Evolutionary conservation across 2,113 vertebrate species (phyloP).

Genomic region (Hemicordylus capensis): DNA sequence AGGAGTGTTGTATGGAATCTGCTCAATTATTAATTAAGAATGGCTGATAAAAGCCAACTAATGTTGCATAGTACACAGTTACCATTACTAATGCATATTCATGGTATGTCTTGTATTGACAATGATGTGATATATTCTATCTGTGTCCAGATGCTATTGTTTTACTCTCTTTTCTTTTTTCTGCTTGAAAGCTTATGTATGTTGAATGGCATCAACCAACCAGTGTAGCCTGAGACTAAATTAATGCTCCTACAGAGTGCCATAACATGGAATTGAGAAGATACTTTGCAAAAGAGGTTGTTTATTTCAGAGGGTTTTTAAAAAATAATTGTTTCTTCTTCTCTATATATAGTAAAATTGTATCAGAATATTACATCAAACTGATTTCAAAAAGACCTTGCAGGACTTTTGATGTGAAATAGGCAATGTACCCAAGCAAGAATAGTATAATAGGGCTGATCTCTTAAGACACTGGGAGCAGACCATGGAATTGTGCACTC

Average conservation of each 20-base stretch:
- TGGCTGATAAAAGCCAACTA: slow-evolving; percentile 50
- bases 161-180: neutral
- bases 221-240: slow-evolving; percentile 26
- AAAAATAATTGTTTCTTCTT: neutral
- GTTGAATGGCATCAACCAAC: slow-evolving; percentile 15
- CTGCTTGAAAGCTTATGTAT: slow-evolving; percentile 37
- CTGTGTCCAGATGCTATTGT: slow-evolving; percentile 38
- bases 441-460: neutral
- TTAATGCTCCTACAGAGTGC: slow-evolving; percentile 10
- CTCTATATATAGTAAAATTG: neutral
- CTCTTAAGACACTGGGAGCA: neutral
- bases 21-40: slow-evolving; percentile 75
- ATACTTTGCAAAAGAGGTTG: neutral
- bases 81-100: slow-evolving; percentile 41
- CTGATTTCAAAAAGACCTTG: neutral
- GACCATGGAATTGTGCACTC: too few relatives aligned
- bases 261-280: slow-evolving; percentile 6
- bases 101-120: slow-evolving; percentile 22
- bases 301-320: neutral
- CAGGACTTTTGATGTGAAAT: neutral
- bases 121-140: slow-evolving; percentile 18
- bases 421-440: too few relatives aligned
- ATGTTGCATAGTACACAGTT: slow-evolving; percentile 35
- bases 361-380: neutral
- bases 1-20: slow-evolving; percentile 47